Percentiles rank a stretch among this genome's conserved stretches.
Evolutionary conservation across 2,797 vertebrate genomes (phyloP).

Genomic region (Sebastes wilsoni): DNA sequence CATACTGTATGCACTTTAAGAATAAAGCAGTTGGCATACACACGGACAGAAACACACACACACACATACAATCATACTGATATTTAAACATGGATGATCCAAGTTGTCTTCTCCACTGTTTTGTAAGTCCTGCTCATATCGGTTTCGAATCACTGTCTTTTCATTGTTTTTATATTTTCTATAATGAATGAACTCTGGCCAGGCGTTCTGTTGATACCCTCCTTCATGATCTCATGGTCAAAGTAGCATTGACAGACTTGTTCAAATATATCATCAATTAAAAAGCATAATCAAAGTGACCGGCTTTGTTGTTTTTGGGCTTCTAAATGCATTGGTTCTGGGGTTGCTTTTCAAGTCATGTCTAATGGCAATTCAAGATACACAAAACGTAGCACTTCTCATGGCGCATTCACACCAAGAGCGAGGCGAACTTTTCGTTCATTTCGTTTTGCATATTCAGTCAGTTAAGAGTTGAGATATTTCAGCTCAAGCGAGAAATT

Average conservation of each 20-base stretch:
- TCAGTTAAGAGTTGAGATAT: too few relatives aligned
- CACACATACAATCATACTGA: background rate
- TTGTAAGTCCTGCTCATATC: conserved; percentile 35
- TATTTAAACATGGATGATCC: conserved; percentile 7
- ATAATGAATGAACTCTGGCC: conserved; percentile 47
- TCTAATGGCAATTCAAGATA: background rate
- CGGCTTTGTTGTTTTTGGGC: background rate
- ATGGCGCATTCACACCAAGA: too few relatives aligned
- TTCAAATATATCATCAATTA: conserved; percentile 73
- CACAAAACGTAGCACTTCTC: too few relatives aligned
- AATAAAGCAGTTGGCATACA: conserved; percentile 4
- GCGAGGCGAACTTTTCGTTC: too few relatives aligned
- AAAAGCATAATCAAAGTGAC: conserved; percentile 67
- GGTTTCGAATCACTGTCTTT: conserved; percentile 30
- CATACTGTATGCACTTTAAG: conserved; percentile 15
- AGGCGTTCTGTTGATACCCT: conserved; percentile 39
- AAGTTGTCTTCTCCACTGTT: conserved; percentile 23
- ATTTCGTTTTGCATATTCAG: too few relatives aligned
- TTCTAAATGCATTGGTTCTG: background rate
- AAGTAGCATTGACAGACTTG: conserved; percentile 49
- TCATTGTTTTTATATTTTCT: conserved; percentile 73
- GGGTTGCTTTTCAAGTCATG: background rate
- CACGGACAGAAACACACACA: background rate
- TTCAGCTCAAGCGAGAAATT: too few relatives aligned
- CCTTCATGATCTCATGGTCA: conserved; percentile 38